A percentile compares a stretch with the other conserved stretches of the same genome.
Conservation (phyloP, 2,797 vertebrate genomes). For the Salarias fasciatus region DNA sequence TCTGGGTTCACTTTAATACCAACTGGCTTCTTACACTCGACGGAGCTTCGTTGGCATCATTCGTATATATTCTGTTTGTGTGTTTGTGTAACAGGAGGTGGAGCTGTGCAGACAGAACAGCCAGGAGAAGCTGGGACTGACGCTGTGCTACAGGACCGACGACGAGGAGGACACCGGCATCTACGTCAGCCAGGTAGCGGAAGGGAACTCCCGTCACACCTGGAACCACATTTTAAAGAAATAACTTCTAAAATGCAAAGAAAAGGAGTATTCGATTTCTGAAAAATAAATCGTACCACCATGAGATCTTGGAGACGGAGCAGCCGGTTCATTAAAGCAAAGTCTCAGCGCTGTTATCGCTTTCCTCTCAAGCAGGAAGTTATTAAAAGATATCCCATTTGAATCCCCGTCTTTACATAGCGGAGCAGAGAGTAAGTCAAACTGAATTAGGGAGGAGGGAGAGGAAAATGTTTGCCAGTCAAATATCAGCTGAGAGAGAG, state of each 20-base stretch:
- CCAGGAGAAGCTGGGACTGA: slow-evolving; percentile 95
- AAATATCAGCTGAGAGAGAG: slow-evolving; percentile 52
- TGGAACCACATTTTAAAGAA: neutral
- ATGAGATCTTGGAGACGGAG: slow-evolving; percentile 1
- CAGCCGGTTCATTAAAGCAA: slow-evolving; percentile 12
- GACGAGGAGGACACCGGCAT: slow-evolving; percentile 94
- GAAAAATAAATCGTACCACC: neutral
- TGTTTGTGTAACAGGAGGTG: slow-evolving; percentile 85
- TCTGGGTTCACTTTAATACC: slow-evolving; percentile 33
- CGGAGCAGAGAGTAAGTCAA: slow-evolving; percentile 20
- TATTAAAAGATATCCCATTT: slow-evolving; percentile 66
- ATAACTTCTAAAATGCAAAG: slow-evolving; percentile 1
- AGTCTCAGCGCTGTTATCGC: neutral
- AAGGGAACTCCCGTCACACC: neutral
- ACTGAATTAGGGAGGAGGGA: slow-evolving; percentile 38
- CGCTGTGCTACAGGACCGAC: slow-evolving; percentile 95
- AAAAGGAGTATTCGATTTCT: neutral
- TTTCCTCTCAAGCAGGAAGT: slow-evolving; percentile 38
- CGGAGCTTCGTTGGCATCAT: neutral
- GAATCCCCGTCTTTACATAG: slow-evolving; percentile 41
- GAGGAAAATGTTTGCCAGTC: slow-evolving; percentile 39
- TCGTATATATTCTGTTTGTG: neutral
- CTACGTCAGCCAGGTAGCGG: slow-evolving; percentile 92
- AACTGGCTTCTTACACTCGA: slow-evolving; percentile 19
- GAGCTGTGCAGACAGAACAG: slow-evolving; percentile 90